Base-by-base conservation (phyloP, 1,140 invertebrate species). In the Coenobita brevimanus region DNA sequence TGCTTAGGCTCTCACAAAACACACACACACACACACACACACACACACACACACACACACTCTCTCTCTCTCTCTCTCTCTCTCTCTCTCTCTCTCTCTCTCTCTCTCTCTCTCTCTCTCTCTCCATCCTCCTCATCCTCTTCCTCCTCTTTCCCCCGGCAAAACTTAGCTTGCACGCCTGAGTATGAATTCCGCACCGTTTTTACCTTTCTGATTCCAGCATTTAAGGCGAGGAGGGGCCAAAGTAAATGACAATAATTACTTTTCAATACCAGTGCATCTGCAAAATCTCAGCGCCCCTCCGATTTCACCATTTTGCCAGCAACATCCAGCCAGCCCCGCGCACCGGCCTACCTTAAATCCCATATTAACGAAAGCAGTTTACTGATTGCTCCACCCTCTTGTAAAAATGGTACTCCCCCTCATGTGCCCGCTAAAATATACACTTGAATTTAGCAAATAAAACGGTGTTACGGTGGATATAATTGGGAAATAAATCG, bases 381-480 rank as follows among this genome's bases (percentile, higher is more conserved):
- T 73, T 38, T 38, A 24, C 15, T 17, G 50, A 43, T 38, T 43
- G n/a, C 36, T 10, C 69, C 13, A 69, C 79, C 79, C 79, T 43
- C 30, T 38, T 41, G 17, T n/a, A 67, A 82, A 43, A 82, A 82
- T 67, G 41, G 43, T 33, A 13, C 38, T 30, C 73, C 46, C 73
- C 46, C 46, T 50, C 46, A 50, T 50, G 46, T 50, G 21, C 73
- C 73, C 79, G 38, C 54, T 82, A 67, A 82, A 82, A 82, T 67
- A 82, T 60, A 82, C 62, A 43, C 62, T 21, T 36, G 43, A 67
- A 67, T 46, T 67, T 60, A 41, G 54, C 17, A 67, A 82, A 82
- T 82, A 43, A 57, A 46, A 38, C 79, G 64, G 60, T 38, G 24
- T 69, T 38, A 69, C 38, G 79, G 62, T 21, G 79, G 79, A 82